phyloP scores from a whole-genome alignment of 2,888 invertebrate genomes.

The Eristalis intricaria region DNA sequence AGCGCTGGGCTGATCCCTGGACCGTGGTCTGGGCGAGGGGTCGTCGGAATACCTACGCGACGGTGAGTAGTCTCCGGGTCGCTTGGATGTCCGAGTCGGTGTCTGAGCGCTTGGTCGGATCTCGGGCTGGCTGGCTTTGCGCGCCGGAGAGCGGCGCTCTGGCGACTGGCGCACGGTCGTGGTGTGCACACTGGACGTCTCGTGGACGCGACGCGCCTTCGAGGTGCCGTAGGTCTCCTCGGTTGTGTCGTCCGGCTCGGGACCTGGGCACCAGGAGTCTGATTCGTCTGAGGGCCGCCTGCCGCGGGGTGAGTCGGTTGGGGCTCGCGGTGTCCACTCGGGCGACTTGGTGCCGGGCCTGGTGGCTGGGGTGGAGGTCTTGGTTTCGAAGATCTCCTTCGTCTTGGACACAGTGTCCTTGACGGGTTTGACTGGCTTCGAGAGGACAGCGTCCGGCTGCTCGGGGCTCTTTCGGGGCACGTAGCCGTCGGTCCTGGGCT shows the following conservation, averaged over 20 bases:
- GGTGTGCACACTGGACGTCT: slow-evolving; percentile 18
- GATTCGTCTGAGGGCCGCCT: background rate
- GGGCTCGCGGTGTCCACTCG: background rate
- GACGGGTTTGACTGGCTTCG: slow-evolving; percentile 70
- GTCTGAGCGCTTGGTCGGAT: slow-evolving; percentile 30
- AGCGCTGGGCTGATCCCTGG: slow-evolving; percentile 43
- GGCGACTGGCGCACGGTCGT: slow-evolving; percentile 35
- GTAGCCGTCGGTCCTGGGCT: background rate
- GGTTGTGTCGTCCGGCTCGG: slow-evolving; percentile 39
- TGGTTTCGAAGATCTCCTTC: slow-evolving; percentile 58
- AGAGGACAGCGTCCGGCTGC: slow-evolving; percentile 76
- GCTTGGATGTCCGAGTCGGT: slow-evolving; percentile 24
- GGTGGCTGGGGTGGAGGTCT: slow-evolving; percentile 15
- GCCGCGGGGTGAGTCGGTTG: background rate
- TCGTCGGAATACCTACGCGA: slow-evolving; percentile 66
- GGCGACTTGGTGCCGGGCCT: slow-evolving; percentile 1
- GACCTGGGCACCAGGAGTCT: background rate
- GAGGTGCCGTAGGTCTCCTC: slow-evolving; percentile 52
- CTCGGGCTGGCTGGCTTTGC: slow-evolving; percentile 43
- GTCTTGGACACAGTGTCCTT: slow-evolving; percentile 40
- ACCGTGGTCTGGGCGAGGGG: slow-evolving; percentile 43
- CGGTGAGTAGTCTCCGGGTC: slow-evolving; percentile 49
- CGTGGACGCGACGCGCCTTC: slow-evolving; percentile 35
- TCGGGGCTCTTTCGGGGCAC: slow-evolving; percentile 47
- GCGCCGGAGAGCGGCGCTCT: slow-evolving; percentile 50